These are phyloP conservation scores for Scaptomyza polygonia DNA, from an alignment of 2,888 invertebrate genomes.

Conservation along the genomic window DNA sequence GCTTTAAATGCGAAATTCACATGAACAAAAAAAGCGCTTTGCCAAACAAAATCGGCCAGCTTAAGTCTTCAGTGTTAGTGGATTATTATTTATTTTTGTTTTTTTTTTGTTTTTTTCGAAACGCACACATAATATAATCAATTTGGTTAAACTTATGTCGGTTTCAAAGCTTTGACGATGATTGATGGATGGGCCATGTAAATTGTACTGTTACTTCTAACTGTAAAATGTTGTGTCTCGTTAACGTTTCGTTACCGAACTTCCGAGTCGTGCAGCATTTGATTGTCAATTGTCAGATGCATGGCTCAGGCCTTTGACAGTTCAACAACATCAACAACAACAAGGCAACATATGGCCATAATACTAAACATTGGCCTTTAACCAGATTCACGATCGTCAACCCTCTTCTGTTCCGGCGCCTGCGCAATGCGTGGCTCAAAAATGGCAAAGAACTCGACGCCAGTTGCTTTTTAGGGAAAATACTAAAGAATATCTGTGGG, in stretches of 20 bases:
- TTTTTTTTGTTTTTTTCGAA: background rate
- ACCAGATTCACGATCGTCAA: conserved; percentile 37
- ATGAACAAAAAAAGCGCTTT: conserved; percentile 26
- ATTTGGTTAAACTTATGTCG: conserved; percentile 33
- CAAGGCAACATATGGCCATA: conserved; percentile 42
- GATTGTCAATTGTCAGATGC: conserved; percentile 16
- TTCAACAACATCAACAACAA: conserved; percentile 36
- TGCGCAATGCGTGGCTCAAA: conserved; percentile 49
- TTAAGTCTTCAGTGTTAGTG: conserved; percentile 54
- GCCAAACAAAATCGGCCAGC: conserved; percentile 15
- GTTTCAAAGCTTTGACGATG: conserved; percentile 44
- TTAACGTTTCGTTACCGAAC: conserved; percentile 29
- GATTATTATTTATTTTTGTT: too few species aligned
- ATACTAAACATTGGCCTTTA: conserved; percentile 21
- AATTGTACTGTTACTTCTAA: conserved; percentile 46
- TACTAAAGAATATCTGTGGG: conserved; percentile 40
- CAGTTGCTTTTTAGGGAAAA: conserved; percentile 29
- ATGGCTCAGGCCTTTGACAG: background rate
- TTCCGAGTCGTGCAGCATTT: conserved; percentile 56
- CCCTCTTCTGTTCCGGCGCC: background rate
- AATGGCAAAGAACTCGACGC: conserved; percentile 45
- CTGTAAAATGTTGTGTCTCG: conserved; percentile 30
- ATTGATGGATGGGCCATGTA: conserved; percentile 56
- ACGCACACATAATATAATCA: conserved; percentile 40
- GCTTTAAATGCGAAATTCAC: conserved; percentile 41